phyloP scores from a whole-genome alignment of 2,113 vertebrate genomes.

The Cavia aperea region DNA sequence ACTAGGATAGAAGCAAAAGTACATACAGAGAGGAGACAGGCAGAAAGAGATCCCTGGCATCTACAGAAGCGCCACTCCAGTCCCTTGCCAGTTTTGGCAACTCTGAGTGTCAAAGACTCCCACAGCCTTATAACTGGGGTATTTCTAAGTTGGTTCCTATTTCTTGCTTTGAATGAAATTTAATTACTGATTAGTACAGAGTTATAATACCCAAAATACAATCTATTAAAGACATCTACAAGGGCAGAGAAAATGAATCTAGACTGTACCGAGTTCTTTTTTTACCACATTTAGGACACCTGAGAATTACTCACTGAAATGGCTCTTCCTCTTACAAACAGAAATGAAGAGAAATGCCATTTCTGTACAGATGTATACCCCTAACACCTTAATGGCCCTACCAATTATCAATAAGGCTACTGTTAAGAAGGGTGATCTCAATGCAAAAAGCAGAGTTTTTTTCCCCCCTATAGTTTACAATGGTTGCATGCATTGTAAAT shows the following conservation, averaged over 20 bases:
- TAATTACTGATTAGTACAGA: neutral
- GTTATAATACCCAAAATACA: neutral
- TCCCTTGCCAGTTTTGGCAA: fast-evolving
- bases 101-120: neutral
- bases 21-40: neutral
- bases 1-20: neutral
- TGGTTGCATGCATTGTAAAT: neutral
- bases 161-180: neutral
- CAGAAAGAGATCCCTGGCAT: neutral
- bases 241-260: neutral
- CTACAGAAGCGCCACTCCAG: too few relatives aligned
- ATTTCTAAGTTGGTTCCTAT: neutral
- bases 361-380: too few relatives aligned
- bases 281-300: neutral
- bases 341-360: too few relatives aligned
- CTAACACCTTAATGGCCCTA: fast-evolving
- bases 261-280: neutral
- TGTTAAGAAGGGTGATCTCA: neutral
- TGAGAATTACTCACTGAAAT: neutral
- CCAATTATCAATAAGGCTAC: fast-evolving
- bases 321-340: neutral
- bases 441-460: neutral
- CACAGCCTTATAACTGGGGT: neutral
- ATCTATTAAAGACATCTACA: neutral
- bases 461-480: neutral